Base-by-base conservation (phyloP, 2,797 vertebrate genomes). In the Columba guinea region DNA sequence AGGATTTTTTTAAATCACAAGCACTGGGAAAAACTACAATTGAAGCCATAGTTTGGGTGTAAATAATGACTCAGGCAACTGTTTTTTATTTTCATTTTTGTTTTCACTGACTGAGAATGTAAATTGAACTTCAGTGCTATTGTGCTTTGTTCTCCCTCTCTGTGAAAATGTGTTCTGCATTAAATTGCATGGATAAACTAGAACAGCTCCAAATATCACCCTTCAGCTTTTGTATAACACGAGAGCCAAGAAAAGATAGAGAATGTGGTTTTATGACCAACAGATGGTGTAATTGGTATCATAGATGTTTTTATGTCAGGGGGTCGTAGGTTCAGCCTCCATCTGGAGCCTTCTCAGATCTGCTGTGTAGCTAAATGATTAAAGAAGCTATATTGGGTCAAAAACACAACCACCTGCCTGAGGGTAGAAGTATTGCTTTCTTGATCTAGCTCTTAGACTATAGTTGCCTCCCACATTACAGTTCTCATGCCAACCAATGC, bases 51-150 rank as follows among this genome's bases (percentile, higher is more conserved):
- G 84, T 93, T 94, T 74, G 73, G 68, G 74, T 95, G 97, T 89
- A 97, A 97, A 95, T 95, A 97, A 97, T 93, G 69, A 96, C 60
- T 96, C 80, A 73, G 95, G 97, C 98, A 98, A 98, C 95, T 98
- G 97, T 5, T 97, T 97, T 97, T 96, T 98, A 98, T 98, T 98
- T 98, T 97, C 97, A 96, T 97, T 95, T 97, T 96, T 97, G 97
- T 98, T 98, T 98, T 98, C 98, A 97, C 96, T 97, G 97, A 97
- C 97, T 96, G 96, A 97, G 98, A 98, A 98, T 97, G 97, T 98
- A 98, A 97, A 98, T 97, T 97, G 97, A 97, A 97, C 96, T 97
- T 96, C 80, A 96, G 96, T 95, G 95, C 97, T 96, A 97, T 98
- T 98, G 97, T 97, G 96, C 98, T 98, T 98, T 98, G 97, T 98